These are phyloP conservation scores for Drosophila tani DNA, from an alignment of 1,140 invertebrate genomes.

Conservation along the genomic window DNA sequence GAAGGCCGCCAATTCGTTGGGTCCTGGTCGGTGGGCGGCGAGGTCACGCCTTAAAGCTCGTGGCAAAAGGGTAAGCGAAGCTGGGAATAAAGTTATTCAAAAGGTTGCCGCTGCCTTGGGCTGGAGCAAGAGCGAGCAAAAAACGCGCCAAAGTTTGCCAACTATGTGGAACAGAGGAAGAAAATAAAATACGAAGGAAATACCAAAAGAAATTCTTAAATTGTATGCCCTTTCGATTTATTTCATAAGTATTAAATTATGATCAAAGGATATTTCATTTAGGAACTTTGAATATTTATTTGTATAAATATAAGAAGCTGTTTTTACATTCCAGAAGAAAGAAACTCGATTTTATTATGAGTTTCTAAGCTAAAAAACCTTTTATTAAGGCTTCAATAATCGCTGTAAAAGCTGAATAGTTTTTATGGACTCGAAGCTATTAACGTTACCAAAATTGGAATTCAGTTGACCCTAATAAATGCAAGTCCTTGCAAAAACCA, in stretches of 20 bases:
- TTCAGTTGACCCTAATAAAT: not conserved
- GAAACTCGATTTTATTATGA: not conserved
- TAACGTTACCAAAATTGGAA: not conserved
- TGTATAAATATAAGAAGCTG: too few species aligned
- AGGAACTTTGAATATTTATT: not conserved
- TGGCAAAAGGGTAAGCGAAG: constrained; percentile 42
- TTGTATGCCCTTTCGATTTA: not conserved
- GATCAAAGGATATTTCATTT: not conserved
- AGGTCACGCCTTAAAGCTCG: constrained; percentile 48
- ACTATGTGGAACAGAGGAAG: constrained; percentile 29
- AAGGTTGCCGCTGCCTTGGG: constrained; percentile 48
- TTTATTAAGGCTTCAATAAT: not conserved
- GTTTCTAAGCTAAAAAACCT: not conserved
- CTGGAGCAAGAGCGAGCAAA: constrained; percentile 2
- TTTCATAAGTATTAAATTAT: not conserved
- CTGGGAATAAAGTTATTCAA: constrained; percentile 56
- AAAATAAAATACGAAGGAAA: constrained; percentile 4
- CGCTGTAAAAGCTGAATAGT: not conserved
- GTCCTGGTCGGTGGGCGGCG: not conserved
- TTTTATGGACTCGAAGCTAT: not conserved
- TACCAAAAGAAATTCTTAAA: not conserved
- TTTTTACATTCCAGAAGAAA: not conserved
- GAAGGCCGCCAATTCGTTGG: constrained; percentile 45
- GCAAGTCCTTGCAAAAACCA: not conserved
- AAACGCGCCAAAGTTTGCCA: constrained; percentile 53